Evolutionary conservation across 2,113 vertebrate genomes (phyloP).

Genomic region (Rousettus leschenaultii): DNA sequence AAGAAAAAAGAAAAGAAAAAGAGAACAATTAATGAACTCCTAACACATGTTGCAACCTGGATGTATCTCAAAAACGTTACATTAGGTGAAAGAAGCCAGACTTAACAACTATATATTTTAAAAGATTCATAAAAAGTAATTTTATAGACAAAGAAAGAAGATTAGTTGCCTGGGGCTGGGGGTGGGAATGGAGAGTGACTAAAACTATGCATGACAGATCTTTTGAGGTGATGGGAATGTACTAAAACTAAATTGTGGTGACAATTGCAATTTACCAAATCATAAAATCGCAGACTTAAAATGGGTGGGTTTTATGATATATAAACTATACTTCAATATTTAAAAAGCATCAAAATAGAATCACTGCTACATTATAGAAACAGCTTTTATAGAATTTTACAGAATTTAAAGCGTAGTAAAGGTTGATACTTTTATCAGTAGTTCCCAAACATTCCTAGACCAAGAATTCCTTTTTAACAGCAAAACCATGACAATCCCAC

Average conservation of each 20-base stretch:
- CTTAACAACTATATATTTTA: neutral
- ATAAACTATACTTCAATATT: neutral
- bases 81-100: neutral
- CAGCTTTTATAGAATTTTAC: neutral
- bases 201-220: neutral
- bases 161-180: neutral
- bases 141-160: neutral
- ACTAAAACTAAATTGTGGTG: neutral
- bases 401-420: neutral
- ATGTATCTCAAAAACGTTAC: neutral
- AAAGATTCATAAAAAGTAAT: neutral
- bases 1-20: neutral
- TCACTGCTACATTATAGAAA: neutral
- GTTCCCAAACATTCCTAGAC: neutral
- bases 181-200: neutral
- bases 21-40: neutral
- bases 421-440: neutral
- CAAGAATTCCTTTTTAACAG: neutral
- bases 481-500: neutral
- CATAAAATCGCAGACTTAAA: neutral
- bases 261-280: neutral
- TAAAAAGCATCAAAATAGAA: conserved; percentile 1
- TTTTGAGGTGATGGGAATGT: neutral
- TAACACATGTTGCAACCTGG: neutral
- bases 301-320: neutral